Conservation (phyloP, 2,113 vertebrate genomes). For the Oryzias javanicus region DNA sequence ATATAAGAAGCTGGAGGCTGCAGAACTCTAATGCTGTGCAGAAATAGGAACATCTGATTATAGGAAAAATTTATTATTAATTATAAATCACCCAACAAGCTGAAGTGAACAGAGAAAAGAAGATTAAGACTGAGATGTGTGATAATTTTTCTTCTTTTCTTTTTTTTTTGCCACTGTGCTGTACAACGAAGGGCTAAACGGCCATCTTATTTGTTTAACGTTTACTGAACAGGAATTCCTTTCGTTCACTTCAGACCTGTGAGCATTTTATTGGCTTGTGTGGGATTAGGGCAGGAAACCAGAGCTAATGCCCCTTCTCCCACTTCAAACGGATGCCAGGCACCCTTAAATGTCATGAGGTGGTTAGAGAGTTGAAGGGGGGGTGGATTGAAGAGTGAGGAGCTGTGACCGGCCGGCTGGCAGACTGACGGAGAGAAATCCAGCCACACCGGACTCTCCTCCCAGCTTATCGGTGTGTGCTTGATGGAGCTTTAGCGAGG, state of each 20-base stretch:
- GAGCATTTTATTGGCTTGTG: constrained; percentile 75
- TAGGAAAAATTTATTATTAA: constrained; percentile 18
- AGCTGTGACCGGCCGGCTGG: constrained; percentile 19
- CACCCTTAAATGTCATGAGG: constrained; percentile 76
- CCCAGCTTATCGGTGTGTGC: constrained; percentile 62
- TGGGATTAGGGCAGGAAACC: constrained; percentile 79
- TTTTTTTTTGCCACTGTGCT: background rate
- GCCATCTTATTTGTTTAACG: constrained; percentile 62
- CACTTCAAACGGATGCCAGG: constrained; percentile 78
- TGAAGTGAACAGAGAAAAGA: constrained; percentile 8
- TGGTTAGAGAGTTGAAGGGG: constrained; percentile 67
- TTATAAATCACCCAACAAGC: constrained; percentile 5
- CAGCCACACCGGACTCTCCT: constrained; percentile 44
- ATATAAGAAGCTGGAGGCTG: constrained; percentile 29
- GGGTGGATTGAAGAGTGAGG: constrained; percentile 38
- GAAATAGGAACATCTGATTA: constrained; percentile 1
- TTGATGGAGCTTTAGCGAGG: constrained; percentile 49
- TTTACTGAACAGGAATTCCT: constrained; percentile 66
- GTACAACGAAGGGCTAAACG: constrained; percentile 39
- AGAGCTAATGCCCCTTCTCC: constrained; percentile 76
- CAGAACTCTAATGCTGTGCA: constrained; percentile 10
- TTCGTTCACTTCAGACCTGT: constrained; percentile 67
- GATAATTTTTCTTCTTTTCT: background rate
- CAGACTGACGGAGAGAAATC: constrained; percentile 48
- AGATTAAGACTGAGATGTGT: constrained; percentile 1